These are phyloP conservation scores for Eupithecia tripunctaria DNA, from an alignment of 2,888 invertebrate genomes.

Conservation along the genomic window DNA sequence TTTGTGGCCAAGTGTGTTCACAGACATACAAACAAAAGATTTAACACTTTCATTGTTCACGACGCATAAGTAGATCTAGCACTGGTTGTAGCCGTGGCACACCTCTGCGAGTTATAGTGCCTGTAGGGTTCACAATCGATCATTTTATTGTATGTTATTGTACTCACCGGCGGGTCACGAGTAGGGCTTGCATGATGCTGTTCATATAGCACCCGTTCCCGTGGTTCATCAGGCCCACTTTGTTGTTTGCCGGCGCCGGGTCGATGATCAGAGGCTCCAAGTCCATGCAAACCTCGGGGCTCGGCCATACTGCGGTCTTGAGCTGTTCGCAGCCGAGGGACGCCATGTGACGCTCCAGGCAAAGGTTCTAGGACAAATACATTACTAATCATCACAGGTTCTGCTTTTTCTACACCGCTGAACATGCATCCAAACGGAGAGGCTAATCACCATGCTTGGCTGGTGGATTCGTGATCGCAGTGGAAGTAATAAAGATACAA, in stretches of 20 bases:
- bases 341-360: slow-evolving; percentile 75
- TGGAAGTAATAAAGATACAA: background rate
- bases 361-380: slow-evolving; percentile 57
- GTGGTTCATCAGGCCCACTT: slow-evolving; percentile 91
- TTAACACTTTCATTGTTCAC: background rate
- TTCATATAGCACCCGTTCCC: slow-evolving; percentile 97
- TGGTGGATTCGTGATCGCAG: background rate
- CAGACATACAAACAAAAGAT: background rate
- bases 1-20: no score
- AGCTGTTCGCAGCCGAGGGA: slow-evolving; percentile 66
- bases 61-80: background rate
- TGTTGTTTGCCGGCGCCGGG: slow-evolving; percentile 68
- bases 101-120: background rate
- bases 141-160: background rate
- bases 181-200: slow-evolving; percentile 92
- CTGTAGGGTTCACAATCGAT: background rate
- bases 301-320: slow-evolving; percentile 64
- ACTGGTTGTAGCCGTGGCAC: background rate
- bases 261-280: slow-evolving; percentile 50
- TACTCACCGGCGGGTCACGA: slow-evolving; percentile 90
- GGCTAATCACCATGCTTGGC: background rate
- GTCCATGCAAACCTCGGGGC: slow-evolving; percentile 50
- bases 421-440: background rate
- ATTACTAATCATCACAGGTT: background rate
- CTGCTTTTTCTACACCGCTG: background rate